A percentile compares a stretch with the other conserved stretches of the same genome.
These are phyloP conservation scores for Gnatocerus cornutus DNA, from an alignment of 2,888 invertebrate species.

Conservation along the genomic window DNA sequence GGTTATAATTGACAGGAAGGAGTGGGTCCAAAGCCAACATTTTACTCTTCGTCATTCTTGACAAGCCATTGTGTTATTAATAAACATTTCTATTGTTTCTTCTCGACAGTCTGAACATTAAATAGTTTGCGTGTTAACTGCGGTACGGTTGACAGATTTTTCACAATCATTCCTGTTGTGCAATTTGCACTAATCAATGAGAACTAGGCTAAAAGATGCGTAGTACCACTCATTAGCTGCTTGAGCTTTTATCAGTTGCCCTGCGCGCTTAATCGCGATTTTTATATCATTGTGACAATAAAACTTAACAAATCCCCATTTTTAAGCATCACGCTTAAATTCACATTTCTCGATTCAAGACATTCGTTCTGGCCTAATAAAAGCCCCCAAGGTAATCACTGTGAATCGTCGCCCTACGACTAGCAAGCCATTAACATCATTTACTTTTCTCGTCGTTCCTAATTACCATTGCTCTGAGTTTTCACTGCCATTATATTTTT, in stretches of 20 bases:
- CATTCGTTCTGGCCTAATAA: conserved; percentile 49
- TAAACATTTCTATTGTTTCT: conserved; percentile 54
- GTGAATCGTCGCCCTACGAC: conserved; percentile 49
- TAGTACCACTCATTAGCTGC: too few species aligned
- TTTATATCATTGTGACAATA: conserved; percentile 47
- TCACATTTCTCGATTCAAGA: conserved; percentile 51
- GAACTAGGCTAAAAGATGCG: too few species aligned
- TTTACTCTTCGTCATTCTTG: conserved; percentile 53
- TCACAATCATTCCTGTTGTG: neutral
- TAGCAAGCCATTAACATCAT: conserved; percentile 54
- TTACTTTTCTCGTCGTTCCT: conserved; percentile 53
- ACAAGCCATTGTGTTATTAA: conserved; percentile 54
- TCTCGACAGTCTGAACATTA: conserved; percentile 38
- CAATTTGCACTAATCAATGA: neutral
- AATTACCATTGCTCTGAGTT: conserved; percentile 51
- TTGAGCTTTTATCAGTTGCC: neutral
- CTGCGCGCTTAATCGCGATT: conserved; percentile 30
- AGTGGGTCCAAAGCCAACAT: conserved; percentile 52
- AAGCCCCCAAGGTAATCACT: conserved; percentile 52
- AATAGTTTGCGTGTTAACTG: conserved; percentile 39
- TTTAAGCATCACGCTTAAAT: conserved; percentile 54
- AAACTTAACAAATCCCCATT: conserved; percentile 53
- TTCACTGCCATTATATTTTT: conserved; percentile 47
- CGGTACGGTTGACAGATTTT: conserved; percentile 4
- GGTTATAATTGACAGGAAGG: conserved; percentile 53